These are phyloP conservation scores for Slavum lentiscoides DNA, from an alignment of 2,888 invertebrate species.

Conservation along the genomic window DNA sequence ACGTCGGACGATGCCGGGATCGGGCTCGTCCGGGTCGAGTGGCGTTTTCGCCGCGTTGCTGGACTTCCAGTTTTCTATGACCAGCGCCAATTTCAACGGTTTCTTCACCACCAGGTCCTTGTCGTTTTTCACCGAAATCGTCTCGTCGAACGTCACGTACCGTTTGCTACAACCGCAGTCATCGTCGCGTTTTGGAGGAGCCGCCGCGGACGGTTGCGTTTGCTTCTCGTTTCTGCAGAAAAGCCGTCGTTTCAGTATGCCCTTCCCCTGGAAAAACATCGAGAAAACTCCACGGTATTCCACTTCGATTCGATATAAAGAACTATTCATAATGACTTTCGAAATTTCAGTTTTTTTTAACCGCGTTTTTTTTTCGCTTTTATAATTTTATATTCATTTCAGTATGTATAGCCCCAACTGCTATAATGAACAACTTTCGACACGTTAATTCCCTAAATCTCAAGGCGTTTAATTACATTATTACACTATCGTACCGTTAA, in stretches of 20 bases:
- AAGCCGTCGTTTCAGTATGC: slow-evolving; percentile 34
- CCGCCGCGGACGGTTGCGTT: too few species aligned
- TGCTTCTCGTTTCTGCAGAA: not conserved
- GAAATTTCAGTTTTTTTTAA: too few species aligned
- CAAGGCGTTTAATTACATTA: too few species aligned
- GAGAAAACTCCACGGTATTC: not conserved
- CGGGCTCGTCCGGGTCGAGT: not conserved
- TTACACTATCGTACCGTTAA: too few species aligned
- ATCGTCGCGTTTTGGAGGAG: not conserved
- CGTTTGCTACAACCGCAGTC: not conserved
- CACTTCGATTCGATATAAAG: too few species aligned
- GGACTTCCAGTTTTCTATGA: slow-evolving; percentile 40
- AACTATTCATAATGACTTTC: too few species aligned
- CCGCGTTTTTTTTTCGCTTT: too few species aligned
- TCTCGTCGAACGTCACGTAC: slow-evolving; percentile 37
- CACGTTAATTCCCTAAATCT: too few species aligned
- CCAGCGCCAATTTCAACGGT: slow-evolving; percentile 1
- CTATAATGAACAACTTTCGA: too few species aligned
- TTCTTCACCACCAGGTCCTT: slow-evolving; percentile 2
- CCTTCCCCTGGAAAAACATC: not conserved
- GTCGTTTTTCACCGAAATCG: slow-evolving; percentile 24
- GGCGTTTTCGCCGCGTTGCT: not conserved
- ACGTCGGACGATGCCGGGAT: slow-evolving; percentile 9
- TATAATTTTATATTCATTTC: too few species aligned
- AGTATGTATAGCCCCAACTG: too few species aligned